phyloP scores from a whole-genome alignment of 2,113 vertebrate species.

The Lethenteron reissneri region DNA sequence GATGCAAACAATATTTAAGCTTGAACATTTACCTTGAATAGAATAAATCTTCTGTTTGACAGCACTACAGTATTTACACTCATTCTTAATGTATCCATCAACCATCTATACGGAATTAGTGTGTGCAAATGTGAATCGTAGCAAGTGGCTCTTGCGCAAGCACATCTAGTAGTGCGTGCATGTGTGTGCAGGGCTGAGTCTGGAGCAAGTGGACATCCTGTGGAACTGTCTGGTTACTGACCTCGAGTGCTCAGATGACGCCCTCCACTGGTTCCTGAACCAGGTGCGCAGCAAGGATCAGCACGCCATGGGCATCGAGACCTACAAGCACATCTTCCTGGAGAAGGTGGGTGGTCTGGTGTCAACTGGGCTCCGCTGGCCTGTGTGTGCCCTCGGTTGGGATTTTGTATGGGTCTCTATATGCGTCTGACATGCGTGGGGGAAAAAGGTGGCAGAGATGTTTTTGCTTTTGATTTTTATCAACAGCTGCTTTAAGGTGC shows the following conservation, averaged over 20 bases:
- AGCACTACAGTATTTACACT: background rate
- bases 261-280: constrained; percentile 94
- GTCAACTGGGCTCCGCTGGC: too few species aligned
- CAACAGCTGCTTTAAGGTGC: too few species aligned
- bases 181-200: constrained; percentile 46
- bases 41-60: too few species aligned
- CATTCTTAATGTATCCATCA: background rate
- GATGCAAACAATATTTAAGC: background rate
- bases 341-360: constrained; percentile 46
- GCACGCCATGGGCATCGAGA: constrained; percentile 98
- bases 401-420: too few species aligned
- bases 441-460: too few species aligned
- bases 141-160: too few species aligned
- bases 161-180: constrained; percentile 5
- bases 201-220: constrained; percentile 95
- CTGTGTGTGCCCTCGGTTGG: too few species aligned
- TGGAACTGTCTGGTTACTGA: constrained; percentile 98
- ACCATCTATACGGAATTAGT: background rate
- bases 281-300: constrained; percentile 98
- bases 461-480: too few species aligned
- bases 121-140: background rate
- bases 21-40: background rate
- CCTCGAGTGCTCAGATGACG: constrained; percentile 81
- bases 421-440: too few species aligned
- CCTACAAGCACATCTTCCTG: constrained; percentile 92